Percentiles rank a stretch among this genome's conserved stretches.
phyloP scores from a whole-genome alignment of 2,113 vertebrate genomes.

The Rhagologus leucostigma region DNA sequence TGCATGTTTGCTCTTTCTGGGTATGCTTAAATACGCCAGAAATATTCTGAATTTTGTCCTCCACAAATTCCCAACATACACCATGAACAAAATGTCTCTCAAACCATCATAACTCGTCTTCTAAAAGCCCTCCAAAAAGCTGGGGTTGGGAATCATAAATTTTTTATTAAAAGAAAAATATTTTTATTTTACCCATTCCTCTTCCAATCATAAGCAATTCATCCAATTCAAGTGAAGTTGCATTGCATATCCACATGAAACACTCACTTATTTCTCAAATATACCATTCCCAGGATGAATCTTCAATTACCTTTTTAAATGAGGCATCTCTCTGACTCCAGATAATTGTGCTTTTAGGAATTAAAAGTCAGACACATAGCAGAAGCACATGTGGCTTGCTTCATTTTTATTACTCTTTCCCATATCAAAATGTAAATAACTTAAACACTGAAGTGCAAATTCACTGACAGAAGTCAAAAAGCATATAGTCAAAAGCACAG shows the following conservation, averaged over 20 bases:
- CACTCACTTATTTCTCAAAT: background rate
- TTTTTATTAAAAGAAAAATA: background rate
- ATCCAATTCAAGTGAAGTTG: background rate
- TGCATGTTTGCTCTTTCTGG: background rate
- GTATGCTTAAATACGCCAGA: background rate
- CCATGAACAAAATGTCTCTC: background rate
- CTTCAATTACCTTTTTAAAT: background rate
- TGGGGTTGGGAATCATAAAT: background rate
- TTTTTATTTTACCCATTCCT: background rate
- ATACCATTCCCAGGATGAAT: background rate
- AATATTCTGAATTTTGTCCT: background rate
- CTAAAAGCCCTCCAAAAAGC: background rate
- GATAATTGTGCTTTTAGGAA: background rate
- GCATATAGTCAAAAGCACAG: background rate
- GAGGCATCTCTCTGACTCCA: background rate
- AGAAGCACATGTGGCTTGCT: background rate
- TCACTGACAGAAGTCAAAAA: background rate
- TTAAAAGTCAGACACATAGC: background rate
- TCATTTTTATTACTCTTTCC: background rate
- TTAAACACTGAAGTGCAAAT: background rate
- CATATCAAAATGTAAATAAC: background rate
- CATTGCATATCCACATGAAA: background rate
- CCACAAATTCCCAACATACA: background rate
- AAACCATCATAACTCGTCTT: background rate
- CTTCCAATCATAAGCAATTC: background rate